Evolutionary conservation across 1,140 invertebrate genomes (phyloP), one percentile per base, ranked within the genome.

Genomic region (Trichoplusia ni): DNA sequence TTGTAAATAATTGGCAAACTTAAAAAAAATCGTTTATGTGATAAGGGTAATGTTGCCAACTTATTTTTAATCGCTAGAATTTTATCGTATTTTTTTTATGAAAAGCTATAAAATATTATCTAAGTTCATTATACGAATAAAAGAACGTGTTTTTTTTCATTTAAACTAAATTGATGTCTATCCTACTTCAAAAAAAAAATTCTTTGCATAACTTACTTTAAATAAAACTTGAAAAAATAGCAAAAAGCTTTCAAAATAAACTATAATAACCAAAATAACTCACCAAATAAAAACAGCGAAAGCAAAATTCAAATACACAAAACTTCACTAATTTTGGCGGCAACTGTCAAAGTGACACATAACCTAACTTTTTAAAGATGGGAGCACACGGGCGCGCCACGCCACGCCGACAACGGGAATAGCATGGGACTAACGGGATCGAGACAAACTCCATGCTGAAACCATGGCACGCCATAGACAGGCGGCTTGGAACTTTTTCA

Each of bases 341-440:
- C 75, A 73, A 61, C 75, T 84, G 71, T 81, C 77, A 82, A 71
- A 73, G 35, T 81, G 73, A 77, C 81, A 85, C 74, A 72, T 75
- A 47, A 73, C 66, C 64, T 71, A 70, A 70, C 68, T 73, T 73
- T 75, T 70, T 60, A 64, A n/a, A 72, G 53, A 29, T 56, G 66
- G 49, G 54, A 58, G 65, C 64, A 64, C 75, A 77, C 81, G 74
- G 79, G 81, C 71, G 67, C 67, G 75, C 79, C 67, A 66, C 73
- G 75, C 77, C 68, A 70, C 67, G 72, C 67, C 73, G 67, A 62
- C 67, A 71, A 59, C 66, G 75, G 84, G 81, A 86, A 89, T 89
- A 86, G 84, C 75, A 77, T 67, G 62, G 82, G 78, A 78, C 72
- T 68, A 61, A 63, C 66, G 69, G 85, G 77, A 83, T 84, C 78